Conservation (phyloP, 1,140 invertebrate species). For the Orius insidiosus region DNA sequence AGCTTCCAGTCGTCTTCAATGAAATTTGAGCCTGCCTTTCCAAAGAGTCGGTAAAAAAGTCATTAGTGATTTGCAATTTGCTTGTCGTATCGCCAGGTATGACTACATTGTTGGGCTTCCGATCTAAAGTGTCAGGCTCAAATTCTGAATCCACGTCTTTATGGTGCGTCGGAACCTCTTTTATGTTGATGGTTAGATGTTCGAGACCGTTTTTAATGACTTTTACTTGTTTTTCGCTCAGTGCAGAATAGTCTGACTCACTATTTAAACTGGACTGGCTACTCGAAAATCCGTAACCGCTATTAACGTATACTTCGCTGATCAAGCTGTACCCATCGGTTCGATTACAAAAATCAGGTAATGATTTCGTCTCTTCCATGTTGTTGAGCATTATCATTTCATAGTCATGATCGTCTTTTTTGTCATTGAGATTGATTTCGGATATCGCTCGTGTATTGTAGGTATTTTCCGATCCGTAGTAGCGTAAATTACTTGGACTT, state of each 20-base stretch:
- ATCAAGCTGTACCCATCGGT: conserved; percentile 48
- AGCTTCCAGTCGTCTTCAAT: conserved; percentile 38
- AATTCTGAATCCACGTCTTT: conserved; percentile 52
- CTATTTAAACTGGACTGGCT: conserved; percentile 38
- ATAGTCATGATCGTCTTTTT: conserved; percentile 23
- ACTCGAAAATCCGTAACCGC: conserved; percentile 43
- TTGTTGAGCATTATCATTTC: conserved; percentile 22
- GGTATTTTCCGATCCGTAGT: conserved; percentile 38
- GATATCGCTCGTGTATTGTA: no score
- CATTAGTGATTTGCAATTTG: conserved; percentile 19
- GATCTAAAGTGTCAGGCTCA: conserved; percentile 65
- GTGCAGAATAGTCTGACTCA: conserved; percentile 15
- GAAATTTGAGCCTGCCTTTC: conserved; percentile 38
- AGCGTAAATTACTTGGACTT: neutral
- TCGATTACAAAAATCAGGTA: conserved; percentile 32
- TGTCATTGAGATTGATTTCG: conserved; percentile 1
- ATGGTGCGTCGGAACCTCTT: conserved; percentile 49
- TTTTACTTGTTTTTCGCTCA: conserved; percentile 18
- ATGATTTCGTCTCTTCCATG: conserved; percentile 23
- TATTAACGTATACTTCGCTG: conserved; percentile 60
- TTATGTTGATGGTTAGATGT: conserved; percentile 58
- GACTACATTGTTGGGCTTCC: conserved; percentile 51
- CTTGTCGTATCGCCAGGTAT: conserved; percentile 25
- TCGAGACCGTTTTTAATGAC: conserved; percentile 43
- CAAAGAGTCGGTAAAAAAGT: conserved; percentile 32